Percentiles rank a stretch among this genome's conserved stretches.
Evolutionary conservation across 1,140 invertebrate species (phyloP).

Genomic region (Amyelois transitella): DNA sequence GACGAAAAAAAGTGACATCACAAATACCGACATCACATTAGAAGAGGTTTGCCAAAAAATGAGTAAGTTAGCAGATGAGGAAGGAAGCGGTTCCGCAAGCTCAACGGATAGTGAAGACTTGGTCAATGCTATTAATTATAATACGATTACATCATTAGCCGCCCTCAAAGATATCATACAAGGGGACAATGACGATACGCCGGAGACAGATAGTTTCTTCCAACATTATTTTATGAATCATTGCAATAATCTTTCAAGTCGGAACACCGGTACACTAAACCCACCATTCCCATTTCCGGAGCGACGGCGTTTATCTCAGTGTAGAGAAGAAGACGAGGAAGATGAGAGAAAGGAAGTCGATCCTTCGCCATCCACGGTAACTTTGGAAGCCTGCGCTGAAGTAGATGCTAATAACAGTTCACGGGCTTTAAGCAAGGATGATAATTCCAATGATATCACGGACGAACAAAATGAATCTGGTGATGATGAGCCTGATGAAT

Average conservation of each 20-base stretch:
- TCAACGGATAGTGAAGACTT: slow-evolving; percentile 79
- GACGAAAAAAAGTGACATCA: slow-evolving; percentile 47
- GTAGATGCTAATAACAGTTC: neutral
- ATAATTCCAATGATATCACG: neutral
- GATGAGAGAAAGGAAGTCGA: slow-evolving; percentile 74
- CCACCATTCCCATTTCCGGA: slow-evolving; percentile 77
- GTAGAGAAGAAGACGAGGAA: slow-evolving; percentile 87
- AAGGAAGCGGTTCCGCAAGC: slow-evolving; percentile 54
- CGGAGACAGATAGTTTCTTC: slow-evolving; percentile 80
- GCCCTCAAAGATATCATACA: slow-evolving; percentile 81
- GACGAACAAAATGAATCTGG: slow-evolving; percentile 16
- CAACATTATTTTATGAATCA: slow-evolving; percentile 84
- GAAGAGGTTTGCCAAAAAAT: slow-evolving; percentile 33
- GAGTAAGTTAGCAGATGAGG: slow-evolving; percentile 30
- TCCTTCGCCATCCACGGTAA: neutral
- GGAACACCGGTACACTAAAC: slow-evolving; percentile 67
- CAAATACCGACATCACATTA: slow-evolving; percentile 22
- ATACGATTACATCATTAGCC: slow-evolving; percentile 79
- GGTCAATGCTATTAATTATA: slow-evolving; percentile 80
- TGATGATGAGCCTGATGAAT: neutral
- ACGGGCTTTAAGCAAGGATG: neutral
- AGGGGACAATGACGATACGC: slow-evolving; percentile 75
- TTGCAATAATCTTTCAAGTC: slow-evolving; percentile 78
- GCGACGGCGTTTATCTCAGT: slow-evolving; percentile 84
- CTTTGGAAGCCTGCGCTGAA: neutral